These are phyloP conservation scores for Gastracanthus pulcherrimus DNA, from an alignment of 2,888 invertebrate genomes.

Conservation along the genomic window DNA sequence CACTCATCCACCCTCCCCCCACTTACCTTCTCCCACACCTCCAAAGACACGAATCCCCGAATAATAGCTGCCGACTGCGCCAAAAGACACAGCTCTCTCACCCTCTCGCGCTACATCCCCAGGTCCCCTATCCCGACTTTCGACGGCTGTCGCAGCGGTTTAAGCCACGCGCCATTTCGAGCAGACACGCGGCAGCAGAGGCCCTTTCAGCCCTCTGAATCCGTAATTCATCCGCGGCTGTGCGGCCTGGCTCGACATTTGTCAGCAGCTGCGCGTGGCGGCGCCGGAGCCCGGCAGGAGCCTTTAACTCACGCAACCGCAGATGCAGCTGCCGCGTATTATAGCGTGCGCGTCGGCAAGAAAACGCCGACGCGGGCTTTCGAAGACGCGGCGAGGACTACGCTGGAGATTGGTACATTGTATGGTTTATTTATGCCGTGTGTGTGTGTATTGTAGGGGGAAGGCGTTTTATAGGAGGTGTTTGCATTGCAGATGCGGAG, in stretches of 20 bases:
- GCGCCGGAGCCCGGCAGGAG: not conserved
- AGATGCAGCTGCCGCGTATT: slow-evolving; percentile 41
- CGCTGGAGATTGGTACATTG: not conserved
- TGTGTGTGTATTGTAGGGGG: not conserved
- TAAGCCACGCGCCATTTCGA: slow-evolving; percentile 13
- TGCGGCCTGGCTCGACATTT: slow-evolving; percentile 27
- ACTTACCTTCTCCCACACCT: not conserved
- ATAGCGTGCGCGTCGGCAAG: not conserved
- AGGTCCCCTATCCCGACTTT: not conserved
- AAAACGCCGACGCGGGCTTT: not conserved
- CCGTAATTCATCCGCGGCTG: slow-evolving; percentile 29
- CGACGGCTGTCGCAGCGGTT: slow-evolving; percentile 4
- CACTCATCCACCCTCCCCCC: not conserved
- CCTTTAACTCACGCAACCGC: slow-evolving; percentile 46
- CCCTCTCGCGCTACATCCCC: not conserved
- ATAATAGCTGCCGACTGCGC: slow-evolving; percentile 1
- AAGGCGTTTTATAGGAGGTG: not conserved
- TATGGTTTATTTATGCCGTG: slow-evolving; percentile 14
- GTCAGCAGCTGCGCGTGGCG: slow-evolving; percentile 37
- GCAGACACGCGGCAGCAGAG: slow-evolving; percentile 9
- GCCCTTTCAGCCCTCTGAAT: slow-evolving; percentile 31
- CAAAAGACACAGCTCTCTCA: not conserved
- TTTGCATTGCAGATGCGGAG: slow-evolving; percentile 19
- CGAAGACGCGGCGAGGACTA: not conserved
- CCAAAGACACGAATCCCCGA: not conserved